Evolutionary conservation across 2,797 vertebrate genomes (phyloP).

Genomic region (Neosilurus mollespiculum): DNA sequence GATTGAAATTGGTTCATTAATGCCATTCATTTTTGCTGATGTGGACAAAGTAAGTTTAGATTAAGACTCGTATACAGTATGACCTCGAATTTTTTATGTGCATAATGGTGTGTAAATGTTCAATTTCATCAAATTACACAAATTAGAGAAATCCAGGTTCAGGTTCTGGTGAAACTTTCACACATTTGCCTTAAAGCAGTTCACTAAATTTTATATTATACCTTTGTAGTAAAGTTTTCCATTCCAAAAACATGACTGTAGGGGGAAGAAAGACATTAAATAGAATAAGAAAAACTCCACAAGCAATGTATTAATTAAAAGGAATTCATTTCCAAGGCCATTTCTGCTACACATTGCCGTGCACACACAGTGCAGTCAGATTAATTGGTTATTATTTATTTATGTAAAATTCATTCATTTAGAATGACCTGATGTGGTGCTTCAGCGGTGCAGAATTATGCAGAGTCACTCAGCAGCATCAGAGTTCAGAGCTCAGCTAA

Average conservation of each 20-base stretch:
- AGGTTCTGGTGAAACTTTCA: not conserved
- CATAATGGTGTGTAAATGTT: not conserved
- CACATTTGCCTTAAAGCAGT: not conserved
- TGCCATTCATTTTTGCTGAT: too few species aligned
- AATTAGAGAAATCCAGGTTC: not conserved
- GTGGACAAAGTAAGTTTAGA: not conserved
- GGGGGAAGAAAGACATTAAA: not conserved
- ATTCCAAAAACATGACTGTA: not conserved
- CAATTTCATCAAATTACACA: not conserved
- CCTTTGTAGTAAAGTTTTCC: constrained; percentile 10
- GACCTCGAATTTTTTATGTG: not conserved
- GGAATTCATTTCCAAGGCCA: constrained; percentile 2
- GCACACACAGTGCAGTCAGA: not conserved
- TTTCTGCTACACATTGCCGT: not conserved
- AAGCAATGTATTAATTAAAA: constrained; percentile 16
- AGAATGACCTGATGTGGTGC: constrained; percentile 21
- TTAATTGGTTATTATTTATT: constrained; percentile 38
- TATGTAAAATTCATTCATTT: constrained; percentile 23
- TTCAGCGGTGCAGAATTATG: constrained; percentile 9
- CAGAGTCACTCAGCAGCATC: constrained; percentile 6
- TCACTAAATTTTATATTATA: not conserved
- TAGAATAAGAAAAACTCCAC: not conserved
- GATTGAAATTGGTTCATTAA: too few species aligned
- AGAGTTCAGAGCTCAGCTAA: not conserved
- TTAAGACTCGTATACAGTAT: too few species aligned